These are phyloP conservation scores for Altica lythri DNA, from an alignment of 2,888 invertebrate genomes.

Conservation along the genomic window DNA sequence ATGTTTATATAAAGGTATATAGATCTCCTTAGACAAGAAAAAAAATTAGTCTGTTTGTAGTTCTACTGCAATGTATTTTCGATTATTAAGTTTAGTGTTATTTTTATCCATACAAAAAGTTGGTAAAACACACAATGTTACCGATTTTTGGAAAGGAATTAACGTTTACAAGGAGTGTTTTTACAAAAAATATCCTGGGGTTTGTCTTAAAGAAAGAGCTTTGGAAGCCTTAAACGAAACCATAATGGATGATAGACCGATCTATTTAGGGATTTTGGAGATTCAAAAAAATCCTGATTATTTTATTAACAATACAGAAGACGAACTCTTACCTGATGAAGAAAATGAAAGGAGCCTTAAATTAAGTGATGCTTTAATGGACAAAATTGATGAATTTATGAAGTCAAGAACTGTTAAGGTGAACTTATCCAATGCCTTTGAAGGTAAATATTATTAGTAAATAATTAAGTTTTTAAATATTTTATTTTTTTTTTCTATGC, in stretches of 20 bases:
- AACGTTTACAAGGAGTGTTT: conserved; percentile 50
- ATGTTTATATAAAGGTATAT: conserved; percentile 44
- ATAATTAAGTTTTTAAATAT: neutral
- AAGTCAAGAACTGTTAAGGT: conserved; percentile 57
- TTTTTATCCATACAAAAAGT: conserved; percentile 22
- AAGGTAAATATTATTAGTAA: conserved; percentile 44
- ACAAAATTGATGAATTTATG: conserved; percentile 56
- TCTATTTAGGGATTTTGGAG: conserved; percentile 49
- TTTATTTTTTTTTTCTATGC: too few relatives aligned
- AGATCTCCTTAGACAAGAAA: conserved; percentile 32
- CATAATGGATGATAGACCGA: conserved; percentile 52
- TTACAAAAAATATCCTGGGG: conserved; percentile 45
- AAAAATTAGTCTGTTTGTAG: conserved; percentile 34
- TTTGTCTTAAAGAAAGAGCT: conserved; percentile 58
- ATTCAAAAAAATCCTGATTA: conserved; percentile 54
- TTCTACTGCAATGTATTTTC: conserved; percentile 34
- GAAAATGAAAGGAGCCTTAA: conserved; percentile 60
- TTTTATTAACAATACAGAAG: conserved; percentile 49
- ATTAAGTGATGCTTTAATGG: conserved; percentile 54
- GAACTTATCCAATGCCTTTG: conserved; percentile 50
- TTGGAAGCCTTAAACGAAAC: conserved; percentile 56
- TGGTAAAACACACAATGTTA: conserved; percentile 27
- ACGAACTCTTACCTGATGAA: conserved; percentile 62
- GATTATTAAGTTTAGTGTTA: conserved; percentile 26
- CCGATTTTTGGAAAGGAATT: conserved; percentile 38